Conservation (phyloP, 1,140 invertebrate genomes). For the Gyrodactylus salaris region DNA sequence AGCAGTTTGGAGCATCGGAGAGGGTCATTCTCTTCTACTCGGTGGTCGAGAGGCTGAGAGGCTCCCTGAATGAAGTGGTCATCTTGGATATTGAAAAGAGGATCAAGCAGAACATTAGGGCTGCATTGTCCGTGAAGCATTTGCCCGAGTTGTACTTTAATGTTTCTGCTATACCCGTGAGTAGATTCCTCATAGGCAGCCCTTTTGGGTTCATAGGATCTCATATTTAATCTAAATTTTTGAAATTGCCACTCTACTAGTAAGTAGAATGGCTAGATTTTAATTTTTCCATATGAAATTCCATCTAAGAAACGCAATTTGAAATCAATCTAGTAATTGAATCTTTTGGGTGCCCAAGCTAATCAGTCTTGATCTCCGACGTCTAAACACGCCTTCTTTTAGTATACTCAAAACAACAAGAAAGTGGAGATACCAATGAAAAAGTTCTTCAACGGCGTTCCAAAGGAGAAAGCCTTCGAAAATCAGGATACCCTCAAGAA, state of each 20-base stretch:
- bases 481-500: neutral
- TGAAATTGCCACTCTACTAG: neutral
- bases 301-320: too few relatives aligned
- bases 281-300: neutral
- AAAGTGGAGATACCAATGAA: neutral
- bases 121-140: neutral
- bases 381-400: neutral
- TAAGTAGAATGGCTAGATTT: neutral
- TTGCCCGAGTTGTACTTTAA: neutral
- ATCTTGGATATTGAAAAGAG: neutral
- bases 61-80: neutral
- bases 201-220: too few relatives aligned
- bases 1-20: slow-evolving; percentile 12
- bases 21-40: neutral
- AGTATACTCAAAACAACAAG: neutral
- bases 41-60: neutral
- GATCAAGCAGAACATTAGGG: neutral
- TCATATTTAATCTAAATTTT: too few relatives aligned
- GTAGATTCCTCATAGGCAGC: neutral
- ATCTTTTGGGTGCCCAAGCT: too few relatives aligned
- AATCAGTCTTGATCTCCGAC: too few relatives aligned
- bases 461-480: neutral
- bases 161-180: neutral
- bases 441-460: neutral
- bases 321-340: too few relatives aligned